A percentile compares a stretch with the other conserved stretches of the same genome.
Conservation (phyloP, 2,797 vertebrate species). For the Gila robusta region DNA sequence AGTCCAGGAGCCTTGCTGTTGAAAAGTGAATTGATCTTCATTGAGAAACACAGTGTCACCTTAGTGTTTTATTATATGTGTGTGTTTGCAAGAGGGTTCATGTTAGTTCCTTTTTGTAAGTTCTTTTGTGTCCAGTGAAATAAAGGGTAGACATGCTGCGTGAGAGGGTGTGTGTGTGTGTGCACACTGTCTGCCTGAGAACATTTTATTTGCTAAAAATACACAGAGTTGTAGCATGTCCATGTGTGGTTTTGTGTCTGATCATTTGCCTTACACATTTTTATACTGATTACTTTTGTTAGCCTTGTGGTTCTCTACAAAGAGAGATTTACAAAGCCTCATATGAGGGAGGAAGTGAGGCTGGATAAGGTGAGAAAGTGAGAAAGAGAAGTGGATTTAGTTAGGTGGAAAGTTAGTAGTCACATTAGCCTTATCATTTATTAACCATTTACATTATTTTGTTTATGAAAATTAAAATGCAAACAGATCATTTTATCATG, state of each 20-base stretch:
- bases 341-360: not conserved
- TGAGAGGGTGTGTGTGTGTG: not conserved
- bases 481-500: not conserved
- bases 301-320: not conserved
- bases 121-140: constrained; percentile 31
- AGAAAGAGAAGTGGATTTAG: not conserved
- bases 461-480: not conserved
- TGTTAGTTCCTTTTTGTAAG: constrained; percentile 12
- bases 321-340: not conserved
- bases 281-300: not conserved
- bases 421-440: not conserved
- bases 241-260: constrained; percentile 10
- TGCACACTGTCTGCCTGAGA: not conserved
- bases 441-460: not conserved
- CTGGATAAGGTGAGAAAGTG: not conserved
- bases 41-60: constrained; percentile 12
- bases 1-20: constrained; percentile 19
- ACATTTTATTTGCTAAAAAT: not conserved
- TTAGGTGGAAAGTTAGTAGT: not conserved
- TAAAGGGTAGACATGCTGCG: constrained; percentile 18
- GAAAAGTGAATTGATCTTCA: constrained; percentile 32
- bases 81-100: constrained; percentile 21
- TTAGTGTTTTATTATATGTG: constrained; percentile 17
- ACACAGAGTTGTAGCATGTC: not conserved
- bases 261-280: not conserved